Evolutionary conservation across 2,113 vertebrate species (phyloP).

Genomic region (Cathartes aura): DNA sequence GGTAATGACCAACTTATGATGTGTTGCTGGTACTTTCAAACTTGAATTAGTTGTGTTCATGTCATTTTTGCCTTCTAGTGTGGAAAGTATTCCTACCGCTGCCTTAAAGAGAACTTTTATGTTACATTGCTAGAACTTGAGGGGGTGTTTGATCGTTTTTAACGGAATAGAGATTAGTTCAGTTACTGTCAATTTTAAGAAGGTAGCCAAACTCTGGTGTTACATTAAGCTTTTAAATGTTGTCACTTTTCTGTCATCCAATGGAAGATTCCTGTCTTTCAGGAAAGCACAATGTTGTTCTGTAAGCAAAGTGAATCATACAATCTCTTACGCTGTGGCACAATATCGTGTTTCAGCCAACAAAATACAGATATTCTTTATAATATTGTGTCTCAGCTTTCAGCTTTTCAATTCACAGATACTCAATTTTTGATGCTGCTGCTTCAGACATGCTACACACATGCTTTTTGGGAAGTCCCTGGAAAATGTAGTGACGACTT

Average conservation of each 20-base stretch:
- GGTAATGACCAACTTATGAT: fast-evolving
- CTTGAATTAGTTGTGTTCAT: not conserved
- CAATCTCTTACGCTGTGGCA: not conserved
- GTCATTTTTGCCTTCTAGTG: not conserved
- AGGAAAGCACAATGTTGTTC: not conserved
- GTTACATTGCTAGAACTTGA: not conserved
- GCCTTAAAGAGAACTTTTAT: not conserved
- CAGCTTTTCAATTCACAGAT: not conserved
- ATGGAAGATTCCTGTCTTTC: not conserved
- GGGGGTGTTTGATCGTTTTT: not conserved
- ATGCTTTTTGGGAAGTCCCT: not conserved
- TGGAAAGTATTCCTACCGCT: not conserved
- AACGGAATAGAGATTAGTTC: not conserved
- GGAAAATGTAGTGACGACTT: not conserved
- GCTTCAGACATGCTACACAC: not conserved
- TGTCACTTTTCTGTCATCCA: not conserved
- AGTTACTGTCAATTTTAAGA: not conserved
- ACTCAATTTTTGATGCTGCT: not conserved
- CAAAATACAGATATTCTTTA: not conserved
- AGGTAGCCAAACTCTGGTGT: not conserved
- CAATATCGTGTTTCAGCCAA: not conserved
- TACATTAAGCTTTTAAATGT: not conserved
- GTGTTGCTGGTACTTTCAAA: not conserved
- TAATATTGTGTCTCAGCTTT: fast-evolving
- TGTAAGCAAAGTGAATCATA: not conserved